A percentile compares a stretch with the other conserved stretches of the same genome.
These are phyloP conservation scores for Camponotus pennsylvanicus DNA, from an alignment of 1,140 invertebrate genomes.

Conservation along the genomic window DNA sequence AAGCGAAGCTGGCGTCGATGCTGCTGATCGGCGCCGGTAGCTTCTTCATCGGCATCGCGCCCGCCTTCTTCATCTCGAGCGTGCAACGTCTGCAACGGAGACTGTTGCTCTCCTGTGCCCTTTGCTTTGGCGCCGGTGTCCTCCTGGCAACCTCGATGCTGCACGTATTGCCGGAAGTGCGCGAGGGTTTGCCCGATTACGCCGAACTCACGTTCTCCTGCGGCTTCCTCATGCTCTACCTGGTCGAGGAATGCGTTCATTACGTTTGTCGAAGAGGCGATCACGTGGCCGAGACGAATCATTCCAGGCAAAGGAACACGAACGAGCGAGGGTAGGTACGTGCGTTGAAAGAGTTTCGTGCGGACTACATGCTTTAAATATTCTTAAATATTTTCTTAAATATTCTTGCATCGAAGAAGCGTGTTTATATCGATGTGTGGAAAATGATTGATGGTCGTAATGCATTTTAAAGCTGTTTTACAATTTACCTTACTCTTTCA, in stretches of 20 bases:
- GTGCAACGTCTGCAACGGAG: slow-evolving; percentile 85
- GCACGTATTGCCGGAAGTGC: slow-evolving; percentile 94
- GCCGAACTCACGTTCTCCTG: slow-evolving; percentile 91
- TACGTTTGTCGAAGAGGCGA: slow-evolving; percentile 86
- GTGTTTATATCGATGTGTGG: not conserved
- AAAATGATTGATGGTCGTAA: not conserved
- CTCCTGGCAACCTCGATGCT: slow-evolving; percentile 93
- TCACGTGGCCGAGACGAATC: not conserved
- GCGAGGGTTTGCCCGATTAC: slow-evolving; percentile 86
- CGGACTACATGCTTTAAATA: too few relatives aligned
- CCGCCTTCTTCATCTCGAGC: slow-evolving; percentile 87
- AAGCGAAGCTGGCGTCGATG: slow-evolving; percentile 91
- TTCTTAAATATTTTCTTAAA: not conserved
- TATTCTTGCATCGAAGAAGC: not conserved
- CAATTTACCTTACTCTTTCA: not conserved
- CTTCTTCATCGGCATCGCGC: slow-evolving; percentile 90
- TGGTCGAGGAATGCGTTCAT: slow-evolving; percentile 92
- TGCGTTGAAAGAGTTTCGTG: not conserved
- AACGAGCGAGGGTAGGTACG: slow-evolving; percentile 49
- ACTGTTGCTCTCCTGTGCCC: slow-evolving; percentile 88
- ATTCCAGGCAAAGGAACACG: not conserved
- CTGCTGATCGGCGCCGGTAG: slow-evolving; percentile 89
- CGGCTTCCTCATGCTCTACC: slow-evolving; percentile 93
- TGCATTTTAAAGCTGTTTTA: not conserved
- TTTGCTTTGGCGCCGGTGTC: slow-evolving; percentile 95